Conservation (phyloP, 2,113 vertebrate genomes). For the human region GRCh38 chr1:190870001-190870500, state of each 20-base stretch:
- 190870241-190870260: not conserved
- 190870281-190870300: not conserved
- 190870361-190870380: not conserved
- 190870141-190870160: slow-evolving; percentile 30
- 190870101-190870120: slow-evolving; percentile 73
- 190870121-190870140: slow-evolving; percentile 61
- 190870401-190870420: not conserved
- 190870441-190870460: not conserved
- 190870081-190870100: slow-evolving; percentile 61
- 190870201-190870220: not conserved
- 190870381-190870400: not conserved
- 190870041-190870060: slow-evolving; percentile 55
- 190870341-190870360: not conserved
- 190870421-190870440: not conserved
- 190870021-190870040: slow-evolving; percentile 24
- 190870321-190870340: not conserved
- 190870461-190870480: not conserved
- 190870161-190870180: slow-evolving; percentile 49
- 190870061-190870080: slow-evolving; percentile 51
- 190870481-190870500: not conserved
- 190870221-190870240: not conserved
- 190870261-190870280: not conserved
- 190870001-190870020: not conserved
- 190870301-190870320: not conserved
- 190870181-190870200: not conserved